Percentiles rank a stretch among this genome's conserved stretches.
Evolutionary conservation across 1,140 invertebrate species (phyloP).

Genomic region (Metopolophium dirhodum): DNA sequence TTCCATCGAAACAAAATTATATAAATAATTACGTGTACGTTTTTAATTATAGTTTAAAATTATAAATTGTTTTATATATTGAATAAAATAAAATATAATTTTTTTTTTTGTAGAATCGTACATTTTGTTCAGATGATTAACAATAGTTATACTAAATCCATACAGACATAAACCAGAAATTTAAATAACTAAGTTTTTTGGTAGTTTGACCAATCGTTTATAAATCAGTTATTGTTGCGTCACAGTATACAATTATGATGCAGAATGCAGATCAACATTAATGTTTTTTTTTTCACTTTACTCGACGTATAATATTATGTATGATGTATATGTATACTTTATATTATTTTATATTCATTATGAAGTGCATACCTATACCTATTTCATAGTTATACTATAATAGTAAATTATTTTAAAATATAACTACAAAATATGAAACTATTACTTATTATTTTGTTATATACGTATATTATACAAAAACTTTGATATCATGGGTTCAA

Average conservation of each 20-base stretch:
- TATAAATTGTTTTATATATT: not conserved
- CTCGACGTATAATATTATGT: not conserved
- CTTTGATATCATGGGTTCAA: too few species aligned
- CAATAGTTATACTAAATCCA: not conserved
- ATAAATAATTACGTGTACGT: not conserved
- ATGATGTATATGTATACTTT: too few species aligned
- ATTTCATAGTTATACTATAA: not conserved
- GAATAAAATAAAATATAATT: not conserved
- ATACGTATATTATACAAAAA: too few species aligned
- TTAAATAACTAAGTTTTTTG: not conserved
- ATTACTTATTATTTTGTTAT: too few species aligned
- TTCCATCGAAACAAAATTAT: not conserved
- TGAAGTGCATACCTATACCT: not conserved
- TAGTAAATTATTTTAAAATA: not conserved
- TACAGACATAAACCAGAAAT: not conserved
- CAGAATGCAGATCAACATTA: not conserved
- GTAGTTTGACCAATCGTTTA: not conserved
- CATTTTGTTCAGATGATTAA: not conserved
- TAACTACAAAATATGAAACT: not conserved
- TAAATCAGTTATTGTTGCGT: not conserved
- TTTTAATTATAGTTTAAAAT: not conserved
- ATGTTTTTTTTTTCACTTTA: not conserved
- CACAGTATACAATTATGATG: too few species aligned
- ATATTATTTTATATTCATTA: not conserved
- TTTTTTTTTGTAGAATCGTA: not conserved